Evolutionary conservation across 2,113 vertebrate genomes (phyloP).

Genomic region (Tenebrosternarchus preto): DNA sequence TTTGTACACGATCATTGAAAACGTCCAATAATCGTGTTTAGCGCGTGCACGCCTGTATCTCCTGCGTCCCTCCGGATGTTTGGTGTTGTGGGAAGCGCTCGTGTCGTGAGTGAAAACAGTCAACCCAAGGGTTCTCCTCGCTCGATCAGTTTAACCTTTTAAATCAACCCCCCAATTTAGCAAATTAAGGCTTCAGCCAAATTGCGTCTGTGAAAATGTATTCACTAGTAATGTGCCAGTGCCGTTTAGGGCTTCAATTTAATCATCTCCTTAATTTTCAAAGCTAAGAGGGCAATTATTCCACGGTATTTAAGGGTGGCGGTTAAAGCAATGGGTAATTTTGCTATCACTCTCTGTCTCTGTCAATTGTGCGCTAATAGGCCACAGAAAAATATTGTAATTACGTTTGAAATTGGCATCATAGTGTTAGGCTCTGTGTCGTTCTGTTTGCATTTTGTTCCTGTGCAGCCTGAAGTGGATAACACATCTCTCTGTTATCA

Average conservation of each 20-base stretch:
- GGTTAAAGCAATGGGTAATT: slow-evolving; percentile 70
- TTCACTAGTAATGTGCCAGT: slow-evolving; percentile 87
- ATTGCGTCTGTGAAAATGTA: slow-evolving; percentile 86
- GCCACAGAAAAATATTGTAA: slow-evolving; percentile 62
- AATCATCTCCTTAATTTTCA: slow-evolving; percentile 93
- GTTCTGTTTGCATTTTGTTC: slow-evolving; percentile 1
- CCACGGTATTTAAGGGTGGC: slow-evolving; percentile 74
- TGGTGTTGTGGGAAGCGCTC: background rate
- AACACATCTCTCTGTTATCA: slow-evolving; percentile 5
- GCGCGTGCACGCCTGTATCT: background rate
- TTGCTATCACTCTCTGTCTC: slow-evolving; percentile 68
- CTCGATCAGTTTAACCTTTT: slow-evolving; percentile 63
- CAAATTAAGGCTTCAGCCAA: slow-evolving; percentile 88
- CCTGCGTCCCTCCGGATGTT: background rate
- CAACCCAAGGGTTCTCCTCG: slow-evolving; percentile 16
- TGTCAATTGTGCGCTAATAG: slow-evolving; percentile 45
- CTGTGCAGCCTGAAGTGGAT: slow-evolving; percentile 9
- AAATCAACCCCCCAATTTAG: slow-evolving; percentile 78
- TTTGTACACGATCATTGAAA: too few relatives aligned
- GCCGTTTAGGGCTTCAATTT: slow-evolving; percentile 90
- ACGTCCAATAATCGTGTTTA: too few relatives aligned
- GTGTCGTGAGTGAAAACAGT: slow-evolving; percentile 18
- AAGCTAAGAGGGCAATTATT: slow-evolving; percentile 86
- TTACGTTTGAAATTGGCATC: slow-evolving; percentile 69
- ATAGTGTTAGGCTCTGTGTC: background rate